Evolutionary conservation across 23 tunicate species (phyloP).

Genomic region (Halocynthia roretzi): DNA sequence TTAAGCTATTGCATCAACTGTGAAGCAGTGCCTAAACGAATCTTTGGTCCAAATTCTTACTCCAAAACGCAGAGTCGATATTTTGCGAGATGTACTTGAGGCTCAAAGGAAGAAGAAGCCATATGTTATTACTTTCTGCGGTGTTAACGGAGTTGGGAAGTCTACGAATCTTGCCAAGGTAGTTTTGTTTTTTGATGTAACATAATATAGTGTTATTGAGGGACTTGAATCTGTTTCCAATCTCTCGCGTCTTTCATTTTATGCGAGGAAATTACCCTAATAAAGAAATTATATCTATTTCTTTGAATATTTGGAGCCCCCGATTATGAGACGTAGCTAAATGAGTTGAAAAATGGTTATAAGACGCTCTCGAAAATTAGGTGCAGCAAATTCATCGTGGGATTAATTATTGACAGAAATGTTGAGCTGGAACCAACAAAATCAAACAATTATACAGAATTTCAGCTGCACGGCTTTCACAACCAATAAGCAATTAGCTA

Average conservation of each 20-base stretch:
- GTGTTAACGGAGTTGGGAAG: conserved; percentile 99
- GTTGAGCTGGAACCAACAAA: no score
- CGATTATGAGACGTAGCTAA: background rate
- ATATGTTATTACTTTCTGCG: conserved; percentile 98
- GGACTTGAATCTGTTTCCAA: no score
- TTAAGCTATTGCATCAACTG: conserved; percentile 76
- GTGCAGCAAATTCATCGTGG: no score
- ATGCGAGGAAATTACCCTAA: no score
- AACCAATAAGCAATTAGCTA: no score
- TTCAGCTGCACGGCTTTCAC: no score
- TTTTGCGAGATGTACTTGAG: conserved; percentile 92
- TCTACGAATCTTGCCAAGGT: conserved; percentile 98
- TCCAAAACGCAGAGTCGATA: conserved; percentile 96
- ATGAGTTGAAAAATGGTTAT: background rate
- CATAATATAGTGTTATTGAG: no score
- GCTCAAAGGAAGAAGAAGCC: conserved; percentile 75
- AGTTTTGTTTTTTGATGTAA: background rate
- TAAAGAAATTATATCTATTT: no score
- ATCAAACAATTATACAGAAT: no score
- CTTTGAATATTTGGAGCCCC: background rate
- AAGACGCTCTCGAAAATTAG: background rate
- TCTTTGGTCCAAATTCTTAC: conserved; percentile 92
- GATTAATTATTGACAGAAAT: no score
- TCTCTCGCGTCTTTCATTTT: no score
- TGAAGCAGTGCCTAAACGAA: conserved; percentile 85